Conservation (phyloP, 2,797 vertebrate species). For the Lemur catta region DNA sequence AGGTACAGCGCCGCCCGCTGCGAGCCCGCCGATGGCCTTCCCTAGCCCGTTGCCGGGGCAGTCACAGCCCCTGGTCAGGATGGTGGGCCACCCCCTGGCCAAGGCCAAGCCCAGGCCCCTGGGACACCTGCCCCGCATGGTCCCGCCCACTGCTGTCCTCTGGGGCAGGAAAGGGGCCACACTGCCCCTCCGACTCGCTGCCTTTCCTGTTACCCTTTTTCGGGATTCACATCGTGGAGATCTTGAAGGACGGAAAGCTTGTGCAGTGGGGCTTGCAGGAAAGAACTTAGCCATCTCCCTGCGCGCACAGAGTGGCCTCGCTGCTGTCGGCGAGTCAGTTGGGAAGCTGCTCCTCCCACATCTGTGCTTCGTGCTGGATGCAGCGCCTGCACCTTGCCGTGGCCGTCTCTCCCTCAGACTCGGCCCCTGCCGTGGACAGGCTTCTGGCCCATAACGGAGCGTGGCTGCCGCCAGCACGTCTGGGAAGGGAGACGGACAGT, state of each 20-base stretch:
- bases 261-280: neutral
- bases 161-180: neutral
- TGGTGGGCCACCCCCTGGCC: fast-evolving
- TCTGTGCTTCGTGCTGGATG: constrained; percentile 18
- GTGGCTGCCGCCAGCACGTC: fast-evolving
- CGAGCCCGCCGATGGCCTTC: fast-evolving
- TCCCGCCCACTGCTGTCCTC: fast-evolving
- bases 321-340: neutral
- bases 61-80: neutral
- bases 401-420: neutral
- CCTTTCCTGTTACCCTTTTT: neutral
- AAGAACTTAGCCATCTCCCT: neutral
- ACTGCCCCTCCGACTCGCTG: neutral
- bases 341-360: neutral
- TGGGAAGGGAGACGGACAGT: neutral
- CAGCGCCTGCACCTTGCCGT: neutral
- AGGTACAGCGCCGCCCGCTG: constrained; percentile 82
- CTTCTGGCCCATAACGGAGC: neutral
- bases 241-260: neutral
- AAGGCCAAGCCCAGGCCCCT: neutral
- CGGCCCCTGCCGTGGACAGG: neutral
- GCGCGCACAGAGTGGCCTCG: neutral
- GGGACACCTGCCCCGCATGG: fast-evolving
- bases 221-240: neutral
- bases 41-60: too few relatives aligned